Conservation (phyloP, 2,113 vertebrate genomes). For the Menura novaehollandiae region DNA sequence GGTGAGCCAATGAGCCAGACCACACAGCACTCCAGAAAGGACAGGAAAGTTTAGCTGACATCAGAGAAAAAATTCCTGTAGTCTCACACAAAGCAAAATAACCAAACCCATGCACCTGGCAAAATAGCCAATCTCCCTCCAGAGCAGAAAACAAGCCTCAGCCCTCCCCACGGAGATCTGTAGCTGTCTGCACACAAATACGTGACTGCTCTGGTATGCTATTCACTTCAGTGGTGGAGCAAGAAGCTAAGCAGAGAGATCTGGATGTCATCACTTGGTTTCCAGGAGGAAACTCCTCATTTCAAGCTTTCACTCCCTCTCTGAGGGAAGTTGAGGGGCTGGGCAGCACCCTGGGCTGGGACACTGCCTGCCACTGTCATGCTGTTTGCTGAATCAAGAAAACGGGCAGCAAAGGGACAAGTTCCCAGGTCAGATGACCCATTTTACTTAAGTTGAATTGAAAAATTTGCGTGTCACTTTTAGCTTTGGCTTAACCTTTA, state of each 20-base stretch:
- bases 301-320: background rate
- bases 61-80: background rate
- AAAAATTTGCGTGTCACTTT: conserved; percentile 4
- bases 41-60: background rate
- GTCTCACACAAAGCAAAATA: background rate
- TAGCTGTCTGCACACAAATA: background rate
- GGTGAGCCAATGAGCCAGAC: background rate
- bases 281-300: background rate
- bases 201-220: background rate
- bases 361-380: background rate
- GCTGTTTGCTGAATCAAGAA: background rate
- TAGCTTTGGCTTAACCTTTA: background rate
- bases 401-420: background rate
- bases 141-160: background rate
- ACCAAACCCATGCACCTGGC: background rate
- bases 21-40: background rate
- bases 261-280: background rate
- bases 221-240: background rate
- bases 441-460: background rate
- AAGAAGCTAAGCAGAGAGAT: background rate
- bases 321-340: background rate
- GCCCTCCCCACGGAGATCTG: background rate
- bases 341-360: background rate
- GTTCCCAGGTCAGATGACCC: background rate
- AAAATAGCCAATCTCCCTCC: background rate